These are phyloP conservation scores for Diarsia dahlii DNA, from an alignment of 2,888 invertebrate genomes.

Conservation along the genomic window DNA sequence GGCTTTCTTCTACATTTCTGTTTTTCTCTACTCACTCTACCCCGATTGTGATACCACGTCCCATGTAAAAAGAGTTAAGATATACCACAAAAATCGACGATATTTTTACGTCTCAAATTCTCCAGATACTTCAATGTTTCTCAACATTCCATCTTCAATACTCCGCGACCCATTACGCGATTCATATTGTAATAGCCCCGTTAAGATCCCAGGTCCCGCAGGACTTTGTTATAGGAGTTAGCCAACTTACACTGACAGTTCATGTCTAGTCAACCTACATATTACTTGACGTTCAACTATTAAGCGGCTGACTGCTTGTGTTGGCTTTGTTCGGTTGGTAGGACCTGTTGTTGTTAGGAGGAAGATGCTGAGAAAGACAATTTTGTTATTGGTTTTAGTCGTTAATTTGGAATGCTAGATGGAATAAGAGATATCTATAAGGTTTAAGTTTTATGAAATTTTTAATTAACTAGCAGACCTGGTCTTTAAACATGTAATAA, in stretches of 20 bases:
- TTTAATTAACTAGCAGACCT: too few relatives aligned
- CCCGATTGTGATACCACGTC: too few relatives aligned
- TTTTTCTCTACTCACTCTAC: too few relatives aligned
- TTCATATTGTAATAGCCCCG: constrained; percentile 42
- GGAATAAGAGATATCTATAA: too few relatives aligned
- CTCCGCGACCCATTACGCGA: constrained; percentile 18
- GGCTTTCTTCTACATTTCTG: too few relatives aligned
- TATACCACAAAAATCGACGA: too few relatives aligned
- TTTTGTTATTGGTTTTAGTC: not conserved
- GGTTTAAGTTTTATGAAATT: too few relatives aligned
- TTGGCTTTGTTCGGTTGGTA: not conserved
- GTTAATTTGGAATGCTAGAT: not conserved
- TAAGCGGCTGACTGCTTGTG: constrained; percentile 24
- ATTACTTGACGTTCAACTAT: constrained; percentile 28
- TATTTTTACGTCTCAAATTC: not conserved
- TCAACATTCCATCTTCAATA: constrained; percentile 15
- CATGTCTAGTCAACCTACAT: constrained; percentile 34
- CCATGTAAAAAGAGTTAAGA: too few relatives aligned
- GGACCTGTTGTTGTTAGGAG: not conserved
- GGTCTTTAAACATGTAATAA: too few relatives aligned
- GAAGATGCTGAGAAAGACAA: too few relatives aligned
- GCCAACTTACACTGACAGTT: constrained; percentile 46
- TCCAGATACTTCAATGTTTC: too few relatives aligned
- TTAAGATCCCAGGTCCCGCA: constrained; percentile 33
- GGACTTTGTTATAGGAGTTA: constrained; percentile 47